Conservation (phyloP, 2,113 vertebrate genomes). For the Menura novaehollandiae region DNA sequence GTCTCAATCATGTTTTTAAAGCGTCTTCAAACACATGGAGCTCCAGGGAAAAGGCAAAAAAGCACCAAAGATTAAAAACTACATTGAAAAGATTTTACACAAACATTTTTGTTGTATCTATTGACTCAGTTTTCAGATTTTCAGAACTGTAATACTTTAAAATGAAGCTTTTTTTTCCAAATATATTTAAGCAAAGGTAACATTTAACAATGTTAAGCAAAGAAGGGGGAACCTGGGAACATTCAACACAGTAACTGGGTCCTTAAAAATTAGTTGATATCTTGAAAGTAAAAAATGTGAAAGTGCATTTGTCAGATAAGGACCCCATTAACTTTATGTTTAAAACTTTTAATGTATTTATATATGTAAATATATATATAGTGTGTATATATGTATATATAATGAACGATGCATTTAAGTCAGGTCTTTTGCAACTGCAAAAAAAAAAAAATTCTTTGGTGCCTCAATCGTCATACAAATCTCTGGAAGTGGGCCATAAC, state of each 20-base stretch:
- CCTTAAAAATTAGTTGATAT: not conserved
- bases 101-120: not conserved
- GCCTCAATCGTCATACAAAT: not conserved
- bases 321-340: not conserved
- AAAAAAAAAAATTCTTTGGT: conserved; percentile 50
- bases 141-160: not conserved
- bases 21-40: conserved; percentile 9
- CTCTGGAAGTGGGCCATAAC: not conserved
- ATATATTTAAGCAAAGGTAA: not conserved
- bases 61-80: conserved; percentile 47
- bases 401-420: not conserved
- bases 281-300: not conserved
- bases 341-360: not conserved
- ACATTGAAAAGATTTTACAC: conserved; percentile 15
- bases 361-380: conserved; percentile 5
- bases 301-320: conserved; percentile 18
- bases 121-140: not conserved
- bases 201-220: not conserved
- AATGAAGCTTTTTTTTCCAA: not conserved
- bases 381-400: not conserved
- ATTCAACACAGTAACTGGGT: not conserved
- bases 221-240: not conserved
- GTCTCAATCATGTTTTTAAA: conserved; percentile 12
- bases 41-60: conserved; percentile 27
- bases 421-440: not conserved